Evolutionary conservation across 2,113 vertebrate species (phyloP).

Genomic region (Spilogale gracilis): DNA sequence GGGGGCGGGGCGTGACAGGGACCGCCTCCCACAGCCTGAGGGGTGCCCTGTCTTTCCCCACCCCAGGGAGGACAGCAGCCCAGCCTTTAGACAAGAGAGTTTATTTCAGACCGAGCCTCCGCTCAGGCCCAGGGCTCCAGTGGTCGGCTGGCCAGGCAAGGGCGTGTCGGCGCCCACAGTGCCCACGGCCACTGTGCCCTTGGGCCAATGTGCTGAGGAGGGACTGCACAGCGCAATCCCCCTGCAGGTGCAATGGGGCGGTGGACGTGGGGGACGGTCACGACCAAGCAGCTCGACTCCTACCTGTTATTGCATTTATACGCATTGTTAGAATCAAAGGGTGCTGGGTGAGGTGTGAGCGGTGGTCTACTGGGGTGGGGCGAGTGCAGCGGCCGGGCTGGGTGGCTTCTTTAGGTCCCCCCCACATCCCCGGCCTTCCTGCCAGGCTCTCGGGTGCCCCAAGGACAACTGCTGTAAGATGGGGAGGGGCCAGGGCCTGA

Average conservation of each 20-base stretch:
- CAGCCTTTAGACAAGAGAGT: conserved; percentile 42
- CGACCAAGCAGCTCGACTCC: conserved; percentile 88
- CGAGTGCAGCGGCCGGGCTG: not conserved
- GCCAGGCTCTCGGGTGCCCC: not conserved
- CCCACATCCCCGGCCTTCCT: not conserved
- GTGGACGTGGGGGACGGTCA: not conserved
- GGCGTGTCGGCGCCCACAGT: not conserved
- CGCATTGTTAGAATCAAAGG: conserved; percentile 86
- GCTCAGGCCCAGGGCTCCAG: not conserved
- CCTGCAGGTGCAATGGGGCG: not conserved
- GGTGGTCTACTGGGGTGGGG: not conserved
- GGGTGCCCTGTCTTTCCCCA: not conserved
- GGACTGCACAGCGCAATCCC: not conserved
- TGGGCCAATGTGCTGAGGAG: not conserved
- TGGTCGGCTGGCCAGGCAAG: not conserved
- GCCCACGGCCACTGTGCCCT: not conserved
- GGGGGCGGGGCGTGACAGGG: not conserved
- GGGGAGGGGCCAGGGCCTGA: not conserved
- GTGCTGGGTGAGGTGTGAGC: not conserved
- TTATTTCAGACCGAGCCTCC: conserved; percentile 71
- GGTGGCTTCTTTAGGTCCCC: too few species aligned
- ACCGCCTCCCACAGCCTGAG: not conserved
- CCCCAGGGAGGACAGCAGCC: conserved; percentile 7
- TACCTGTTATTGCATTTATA: conserved; percentile 92
- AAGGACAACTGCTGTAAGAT: not conserved